Percentiles rank a stretch among this genome's conserved stretches.
phyloP scores from a whole-genome alignment of 2,888 invertebrate species.

The Cataglyphis livida region DNA sequence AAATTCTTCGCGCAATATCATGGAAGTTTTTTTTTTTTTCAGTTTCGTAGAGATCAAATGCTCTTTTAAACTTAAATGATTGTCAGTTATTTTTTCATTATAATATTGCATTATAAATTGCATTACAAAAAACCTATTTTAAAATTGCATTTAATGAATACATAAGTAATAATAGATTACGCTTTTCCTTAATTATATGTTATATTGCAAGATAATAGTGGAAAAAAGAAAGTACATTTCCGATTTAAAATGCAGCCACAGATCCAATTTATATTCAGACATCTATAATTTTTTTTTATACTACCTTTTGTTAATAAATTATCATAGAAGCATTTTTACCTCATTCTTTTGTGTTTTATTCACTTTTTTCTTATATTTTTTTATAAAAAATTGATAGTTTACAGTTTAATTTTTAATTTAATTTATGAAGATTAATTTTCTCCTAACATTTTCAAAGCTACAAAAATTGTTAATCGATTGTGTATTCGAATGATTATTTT shows the following conservation, averaged over 20 bases:
- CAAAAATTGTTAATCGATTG: background rate
- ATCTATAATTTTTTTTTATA: background rate
- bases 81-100: constrained; percentile 22
- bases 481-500: background rate
- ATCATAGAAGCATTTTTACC: background rate
- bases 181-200: background rate
- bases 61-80: background rate
- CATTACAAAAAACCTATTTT: background rate
- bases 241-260: background rate
- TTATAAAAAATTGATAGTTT: background rate
- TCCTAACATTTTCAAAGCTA: background rate
- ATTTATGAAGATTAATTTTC: background rate
- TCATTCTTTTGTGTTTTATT: background rate
- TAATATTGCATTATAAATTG: constrained; percentile 1
- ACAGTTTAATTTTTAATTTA: background rate
- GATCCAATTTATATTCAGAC: background rate
- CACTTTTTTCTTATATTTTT: background rate
- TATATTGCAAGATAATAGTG: background rate
- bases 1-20: background rate
- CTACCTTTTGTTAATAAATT: background rate
- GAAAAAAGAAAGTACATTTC: background rate
- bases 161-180: background rate
- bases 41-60: background rate
- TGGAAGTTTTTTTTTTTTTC: background rate
- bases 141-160: background rate